phyloP scores from a whole-genome alignment of 1,140 invertebrate species.

The Drosophila biarmipes region DNA sequence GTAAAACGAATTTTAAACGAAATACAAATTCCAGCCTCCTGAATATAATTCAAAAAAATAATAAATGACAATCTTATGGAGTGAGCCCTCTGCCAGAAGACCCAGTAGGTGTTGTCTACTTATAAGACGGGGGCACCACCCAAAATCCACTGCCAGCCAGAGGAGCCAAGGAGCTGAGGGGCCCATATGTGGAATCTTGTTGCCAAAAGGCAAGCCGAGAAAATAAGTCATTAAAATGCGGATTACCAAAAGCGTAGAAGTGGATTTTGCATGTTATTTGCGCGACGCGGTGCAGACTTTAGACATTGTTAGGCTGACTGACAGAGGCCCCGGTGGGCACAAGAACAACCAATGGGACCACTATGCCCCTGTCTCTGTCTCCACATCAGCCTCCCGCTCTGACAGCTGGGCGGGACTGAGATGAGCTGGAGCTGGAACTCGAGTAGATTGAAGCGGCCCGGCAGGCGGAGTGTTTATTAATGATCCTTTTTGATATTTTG shows the following conservation, averaged over 20 bases:
- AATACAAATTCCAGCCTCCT: conserved; percentile 19
- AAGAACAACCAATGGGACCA: conserved; percentile 37
- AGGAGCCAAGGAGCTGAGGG: background rate
- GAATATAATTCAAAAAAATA: conserved; percentile 67
- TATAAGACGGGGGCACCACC: conserved; percentile 29
- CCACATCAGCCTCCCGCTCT: conserved; percentile 7
- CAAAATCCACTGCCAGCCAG: conserved; percentile 19
- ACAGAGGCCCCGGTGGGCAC: conserved; percentile 45
- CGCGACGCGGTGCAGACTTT: conserved; percentile 60
- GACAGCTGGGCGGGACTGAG: conserved; percentile 24
- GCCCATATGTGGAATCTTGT: conserved; percentile 55
- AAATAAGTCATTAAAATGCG: conserved; percentile 82
- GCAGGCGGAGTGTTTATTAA: conserved; percentile 72
- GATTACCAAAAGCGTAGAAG: conserved; percentile 79
- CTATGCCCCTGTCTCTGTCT: conserved; percentile 52
- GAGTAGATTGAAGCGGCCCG: conserved; percentile 17
- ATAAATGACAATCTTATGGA: conserved; percentile 78
- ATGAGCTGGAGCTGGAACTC: background rate
- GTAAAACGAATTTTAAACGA: conserved; percentile 48
- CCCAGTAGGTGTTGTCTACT: conserved; percentile 62
- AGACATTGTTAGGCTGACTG: conserved; percentile 63
- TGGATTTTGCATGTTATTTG: conserved; percentile 78
- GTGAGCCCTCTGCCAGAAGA: conserved; percentile 30
- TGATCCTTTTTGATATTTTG: conserved; percentile 70
- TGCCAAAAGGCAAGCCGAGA: conserved; percentile 74